Evolutionary conservation across 2,113 vertebrate genomes (phyloP).

Genomic region (Gnathonemus longibarbis): DNA sequence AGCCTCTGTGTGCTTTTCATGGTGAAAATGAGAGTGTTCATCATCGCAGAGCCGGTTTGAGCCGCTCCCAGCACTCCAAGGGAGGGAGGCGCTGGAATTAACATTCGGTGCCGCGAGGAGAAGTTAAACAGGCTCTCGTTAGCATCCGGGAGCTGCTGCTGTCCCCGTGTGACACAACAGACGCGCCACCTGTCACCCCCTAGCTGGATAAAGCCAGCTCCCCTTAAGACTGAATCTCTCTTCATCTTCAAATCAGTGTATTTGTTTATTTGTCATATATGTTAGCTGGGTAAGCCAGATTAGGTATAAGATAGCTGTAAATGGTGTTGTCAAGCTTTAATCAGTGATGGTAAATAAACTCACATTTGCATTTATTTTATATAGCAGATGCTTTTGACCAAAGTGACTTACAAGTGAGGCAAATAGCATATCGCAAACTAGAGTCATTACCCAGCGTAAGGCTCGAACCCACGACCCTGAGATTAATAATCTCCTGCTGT

Average conservation of each 20-base stretch:
- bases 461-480: not conserved
- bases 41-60: constrained; percentile 54
- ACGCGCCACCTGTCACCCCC: constrained; percentile 18
- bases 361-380: not conserved
- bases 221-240: not conserved
- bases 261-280: not conserved
- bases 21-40: constrained; percentile 43
- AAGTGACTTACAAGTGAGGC: not conserved
- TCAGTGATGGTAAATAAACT: not conserved
- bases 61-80: constrained; percentile 24
- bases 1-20: constrained; percentile 31
- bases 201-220: not conserved
- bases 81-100: constrained; percentile 42
- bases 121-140: constrained; percentile 40
- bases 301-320: not conserved
- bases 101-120: constrained; percentile 40
- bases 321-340: constrained; percentile 9
- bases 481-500: not conserved
- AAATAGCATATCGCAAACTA: not conserved
- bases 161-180: constrained; percentile 35
- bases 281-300: not conserved
- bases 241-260: not conserved
- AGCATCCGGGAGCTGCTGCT: constrained; percentile 36
- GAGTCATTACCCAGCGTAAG: not conserved
- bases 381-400: not conserved